Conservation (phyloP, 2,797 vertebrate genomes). For the Arnoldichthys spilopterus region DNA sequence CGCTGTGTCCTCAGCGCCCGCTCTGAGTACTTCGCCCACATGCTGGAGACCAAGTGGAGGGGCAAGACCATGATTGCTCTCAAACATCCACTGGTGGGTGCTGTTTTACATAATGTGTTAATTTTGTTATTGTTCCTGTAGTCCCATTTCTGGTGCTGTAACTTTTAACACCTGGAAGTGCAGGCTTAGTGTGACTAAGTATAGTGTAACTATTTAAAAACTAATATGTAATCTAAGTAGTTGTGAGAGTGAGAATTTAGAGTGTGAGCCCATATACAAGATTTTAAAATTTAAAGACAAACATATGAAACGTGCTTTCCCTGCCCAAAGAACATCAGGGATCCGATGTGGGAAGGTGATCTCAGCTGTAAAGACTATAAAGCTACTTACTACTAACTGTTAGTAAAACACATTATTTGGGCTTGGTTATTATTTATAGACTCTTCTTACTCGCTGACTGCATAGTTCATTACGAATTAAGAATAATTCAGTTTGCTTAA, state of each 20-base stretch:
- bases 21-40: constrained; percentile 91
- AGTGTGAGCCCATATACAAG: background rate
- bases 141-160: background rate
- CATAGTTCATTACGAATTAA: too few species aligned
- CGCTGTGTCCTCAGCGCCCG: constrained; percentile 90
- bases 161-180: background rate
- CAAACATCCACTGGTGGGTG: constrained; percentile 92
- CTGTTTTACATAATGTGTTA: constrained; percentile 17
- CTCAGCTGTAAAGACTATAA: too few species aligned
- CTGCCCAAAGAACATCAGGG: too few species aligned
- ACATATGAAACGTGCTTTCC: too few species aligned
- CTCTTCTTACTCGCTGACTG: too few species aligned
- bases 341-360: too few species aligned
- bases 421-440: too few species aligned
- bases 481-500: too few species aligned
- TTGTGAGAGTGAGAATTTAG: background rate
- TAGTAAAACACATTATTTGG: too few species aligned
- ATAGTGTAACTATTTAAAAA: background rate
- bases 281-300: too few species aligned
- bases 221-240: background rate
- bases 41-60: constrained; percentile 96
- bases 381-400: too few species aligned
- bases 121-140: background rate
- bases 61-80: constrained; percentile 89
- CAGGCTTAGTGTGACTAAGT: background rate